Base-by-base conservation (phyloP, 1,140 invertebrate genomes). In the Drosophila oshimai region DNA sequence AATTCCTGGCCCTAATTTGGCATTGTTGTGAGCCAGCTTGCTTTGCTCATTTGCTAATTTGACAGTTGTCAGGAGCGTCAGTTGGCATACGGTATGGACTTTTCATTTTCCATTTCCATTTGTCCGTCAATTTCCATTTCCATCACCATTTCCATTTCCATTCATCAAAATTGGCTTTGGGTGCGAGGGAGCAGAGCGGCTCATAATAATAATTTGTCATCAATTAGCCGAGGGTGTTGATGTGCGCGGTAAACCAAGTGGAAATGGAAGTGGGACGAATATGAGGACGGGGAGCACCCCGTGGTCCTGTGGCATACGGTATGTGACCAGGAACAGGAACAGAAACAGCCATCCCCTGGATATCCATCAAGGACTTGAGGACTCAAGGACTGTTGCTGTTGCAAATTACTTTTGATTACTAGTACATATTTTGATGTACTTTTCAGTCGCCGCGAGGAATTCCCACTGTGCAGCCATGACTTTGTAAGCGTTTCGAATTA, bases 181-280 rank as follows among this genome's bases (percentile, higher is more conserved):
- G 76, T 87, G 81, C 79, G 79, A 69, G 65, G 33, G 26, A 18
- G 62, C 61, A 60, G 26, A 18, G 62, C 61, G 55, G 71, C 76
- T 87, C 69, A 87, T 88, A 88, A 87, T 88, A 88, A 87, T 87
- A 87, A 87, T 87, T 87, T 87, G 81, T 87, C 83, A 87, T 87
- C 81, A 87, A 87, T 87, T 87, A 87, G 81, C 83, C 36, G 83
- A 88, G 81, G 81, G 81, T 87, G 81, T 87, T 87, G 81, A 87
- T 88, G 81, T 88, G 83, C 75, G 81, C 73, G 81, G 81, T 87
- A 87, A 87, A 81, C 81, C 81, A 87, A 87, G 81, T 87, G 81
- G 81, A 87, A 87, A 53, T 53, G 46, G 54, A 53, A 34, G 31
- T 28, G 46, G 57, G n/a, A n/a, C n/a, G n/a, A n/a, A n/a, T n/a